These are phyloP conservation scores for Drosophila pallidifrons DNA, from an alignment of 1,140 invertebrate species.

Conservation along the genomic window DNA sequence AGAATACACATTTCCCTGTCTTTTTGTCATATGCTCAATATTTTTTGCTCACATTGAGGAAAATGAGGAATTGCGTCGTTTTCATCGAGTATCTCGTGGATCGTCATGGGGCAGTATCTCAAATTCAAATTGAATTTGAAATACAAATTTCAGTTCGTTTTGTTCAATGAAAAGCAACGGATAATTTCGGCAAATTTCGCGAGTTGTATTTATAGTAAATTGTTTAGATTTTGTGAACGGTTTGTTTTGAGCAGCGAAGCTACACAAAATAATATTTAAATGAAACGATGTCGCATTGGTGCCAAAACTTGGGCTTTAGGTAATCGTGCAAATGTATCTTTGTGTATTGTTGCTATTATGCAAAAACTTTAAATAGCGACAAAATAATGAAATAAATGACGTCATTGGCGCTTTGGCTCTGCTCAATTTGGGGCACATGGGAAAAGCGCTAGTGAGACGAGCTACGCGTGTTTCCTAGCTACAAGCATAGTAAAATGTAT, in stretches of 20 bases:
- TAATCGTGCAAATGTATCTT: slow-evolving; percentile 39
- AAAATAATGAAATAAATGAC: slow-evolving; percentile 27
- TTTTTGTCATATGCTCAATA: slow-evolving; percentile 26
- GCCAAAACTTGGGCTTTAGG: slow-evolving; percentile 72
- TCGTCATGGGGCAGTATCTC: slow-evolving; percentile 40
- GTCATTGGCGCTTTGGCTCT: slow-evolving; percentile 17
- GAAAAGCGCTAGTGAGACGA: slow-evolving; percentile 3
- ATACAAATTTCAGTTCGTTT: slow-evolving; percentile 39
- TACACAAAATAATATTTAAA: not conserved
- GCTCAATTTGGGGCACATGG: slow-evolving; percentile 46
- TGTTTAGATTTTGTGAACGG: slow-evolving; percentile 38
- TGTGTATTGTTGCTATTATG: slow-evolving; percentile 24
- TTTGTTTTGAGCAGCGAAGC: not conserved
- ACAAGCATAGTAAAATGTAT: slow-evolving; percentile 7
- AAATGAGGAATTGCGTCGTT: slow-evolving; percentile 37
- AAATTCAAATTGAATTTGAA: slow-evolving; percentile 20
- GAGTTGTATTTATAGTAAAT: slow-evolving; percentile 42
- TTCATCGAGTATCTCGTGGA: slow-evolving; percentile 37
- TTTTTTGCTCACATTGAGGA: slow-evolving; percentile 48
- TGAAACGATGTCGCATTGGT: slow-evolving; percentile 65
- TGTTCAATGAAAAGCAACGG: slow-evolving; percentile 66
- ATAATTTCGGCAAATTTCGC: slow-evolving; percentile 39
- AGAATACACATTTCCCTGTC: not conserved
- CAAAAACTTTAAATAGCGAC: slow-evolving; percentile 48
- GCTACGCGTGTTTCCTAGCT: slow-evolving; percentile 46